Percentiles rank a stretch among this genome's conserved stretches.
These are phyloP conservation scores for Leptinotarsa tumamoca DNA, from an alignment of 2,888 invertebrate species.

Conservation along the genomic window DNA sequence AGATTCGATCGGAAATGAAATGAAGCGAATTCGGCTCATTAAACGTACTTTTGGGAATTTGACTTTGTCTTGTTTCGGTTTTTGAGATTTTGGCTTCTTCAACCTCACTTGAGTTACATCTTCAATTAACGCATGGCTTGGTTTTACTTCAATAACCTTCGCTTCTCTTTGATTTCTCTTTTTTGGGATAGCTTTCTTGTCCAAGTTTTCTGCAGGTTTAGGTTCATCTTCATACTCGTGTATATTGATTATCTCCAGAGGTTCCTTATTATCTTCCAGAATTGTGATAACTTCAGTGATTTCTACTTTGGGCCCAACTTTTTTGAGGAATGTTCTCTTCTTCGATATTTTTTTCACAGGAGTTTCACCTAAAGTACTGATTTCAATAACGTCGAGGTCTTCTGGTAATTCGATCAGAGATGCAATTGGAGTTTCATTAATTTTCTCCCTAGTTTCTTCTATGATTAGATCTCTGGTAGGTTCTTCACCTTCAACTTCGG, in stretches of 20 bases:
- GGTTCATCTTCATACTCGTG: slow-evolving; percentile 48
- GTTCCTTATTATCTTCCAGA: slow-evolving; percentile 56
- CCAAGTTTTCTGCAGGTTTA: neutral
- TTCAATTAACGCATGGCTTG: slow-evolving; percentile 47
- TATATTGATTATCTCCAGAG: slow-evolving; percentile 54
- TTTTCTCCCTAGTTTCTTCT: slow-evolving; percentile 46
- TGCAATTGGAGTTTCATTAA: slow-evolving; percentile 53
- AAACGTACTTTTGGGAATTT: slow-evolving; percentile 76
- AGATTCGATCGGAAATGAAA: slow-evolving; percentile 63
- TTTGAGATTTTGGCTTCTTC: slow-evolving; percentile 62
- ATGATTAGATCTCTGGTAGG: slow-evolving; percentile 52
- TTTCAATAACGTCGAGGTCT: slow-evolving; percentile 64
- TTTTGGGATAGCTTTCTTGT: slow-evolving; percentile 28
- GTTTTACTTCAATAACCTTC: slow-evolving; percentile 52
- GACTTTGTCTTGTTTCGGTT: neutral
- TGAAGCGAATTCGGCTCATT: slow-evolving; percentile 75
- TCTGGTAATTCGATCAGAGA: slow-evolving; percentile 60
- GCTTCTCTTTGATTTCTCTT: slow-evolving; percentile 42
- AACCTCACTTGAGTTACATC: slow-evolving; percentile 74
- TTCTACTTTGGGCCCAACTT: slow-evolving; percentile 58
- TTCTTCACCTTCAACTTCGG: slow-evolving; percentile 57
- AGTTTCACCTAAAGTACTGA: slow-evolving; percentile 62
- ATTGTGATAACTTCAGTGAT: slow-evolving; percentile 60
- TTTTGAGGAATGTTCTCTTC: slow-evolving; percentile 57
- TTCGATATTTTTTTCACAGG: slow-evolving; percentile 64